phyloP scores from a whole-genome alignment of 53 echinoderm and acorn worm genomes.

The Patiria pectinifera region DNA sequence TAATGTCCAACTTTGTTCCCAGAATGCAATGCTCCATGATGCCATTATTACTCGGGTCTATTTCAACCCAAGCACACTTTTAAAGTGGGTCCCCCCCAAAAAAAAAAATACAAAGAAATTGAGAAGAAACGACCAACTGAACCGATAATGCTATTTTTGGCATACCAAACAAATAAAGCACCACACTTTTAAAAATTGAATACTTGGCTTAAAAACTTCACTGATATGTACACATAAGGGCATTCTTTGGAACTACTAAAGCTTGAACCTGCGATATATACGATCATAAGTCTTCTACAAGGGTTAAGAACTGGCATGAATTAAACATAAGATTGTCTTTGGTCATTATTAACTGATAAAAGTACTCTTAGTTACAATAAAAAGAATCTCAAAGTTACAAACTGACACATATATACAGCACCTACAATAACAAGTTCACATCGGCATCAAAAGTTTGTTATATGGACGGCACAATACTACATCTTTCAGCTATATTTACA shows the following conservation, averaged over 20 bases:
- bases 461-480: slow-evolving; percentile 22
- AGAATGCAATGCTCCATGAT: too few relatives aligned
- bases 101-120: background rate
- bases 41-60: too few relatives aligned
- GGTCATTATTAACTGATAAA: background rate
- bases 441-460: too few relatives aligned
- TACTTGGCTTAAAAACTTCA: background rate
- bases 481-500: slow-evolving; percentile 30
- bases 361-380: background rate
- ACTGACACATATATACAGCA: background rate
- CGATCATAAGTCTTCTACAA: background rate
- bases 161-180: slow-evolving; percentile 8
- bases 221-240: background rate
- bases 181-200: background rate
- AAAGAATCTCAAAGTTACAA: background rate
- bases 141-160: slow-evolving; percentile 18
- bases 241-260: background rate
- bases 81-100: background rate
- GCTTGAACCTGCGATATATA: background rate
- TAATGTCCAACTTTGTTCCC: too few relatives aligned
- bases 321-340: slow-evolving; percentile 26
- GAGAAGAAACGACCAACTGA: background rate
- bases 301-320: slow-evolving; percentile 25
- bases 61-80: background rate
- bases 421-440: background rate